These are phyloP conservation scores for Haliclona indistincta DNA, from an alignment of 37 sponge, comb jelly and placozoan species.

Conservation along the genomic window DNA sequence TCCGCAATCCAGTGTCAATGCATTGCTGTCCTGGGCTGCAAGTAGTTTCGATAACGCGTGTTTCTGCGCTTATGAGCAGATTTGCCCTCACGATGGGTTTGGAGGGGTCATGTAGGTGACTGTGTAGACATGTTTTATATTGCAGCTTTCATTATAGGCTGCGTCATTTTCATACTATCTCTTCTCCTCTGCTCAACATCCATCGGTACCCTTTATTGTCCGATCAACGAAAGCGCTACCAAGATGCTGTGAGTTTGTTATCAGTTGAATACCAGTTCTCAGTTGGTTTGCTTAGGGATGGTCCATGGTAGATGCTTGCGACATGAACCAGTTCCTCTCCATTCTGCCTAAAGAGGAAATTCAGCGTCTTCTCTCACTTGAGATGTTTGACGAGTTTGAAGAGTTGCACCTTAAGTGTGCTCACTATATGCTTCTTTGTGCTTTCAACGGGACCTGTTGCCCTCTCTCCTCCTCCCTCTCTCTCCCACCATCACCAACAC, in stretches of 20 bases:
- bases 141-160: conserved; percentile 30
- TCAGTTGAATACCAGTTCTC: neutral
- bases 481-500: neutral
- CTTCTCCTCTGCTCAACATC: conserved; percentile 60
- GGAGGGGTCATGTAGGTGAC: conserved; percentile 77
- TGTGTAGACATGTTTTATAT: neutral
- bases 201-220: conserved; percentile 29
- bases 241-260: conserved; percentile 17
- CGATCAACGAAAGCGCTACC: conserved; percentile 48
- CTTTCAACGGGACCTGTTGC: conserved; percentile 1
- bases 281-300: conserved; percentile 53
- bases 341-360: conserved; percentile 33
- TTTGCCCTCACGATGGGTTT: conserved; percentile 77
- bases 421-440: conserved; percentile 72
- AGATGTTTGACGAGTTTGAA: conserved; percentile 90
- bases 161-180: conserved; percentile 35
- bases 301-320: conserved; percentile 28
- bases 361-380: conserved; percentile 38
- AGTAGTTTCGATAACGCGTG: conserved; percentile 42
- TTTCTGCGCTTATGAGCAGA: conserved; percentile 79
- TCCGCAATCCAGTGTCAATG: conserved; percentile 27
- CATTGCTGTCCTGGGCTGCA: conserved; percentile 50
- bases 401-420: conserved; percentile 85
- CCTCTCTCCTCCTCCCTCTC: neutral
- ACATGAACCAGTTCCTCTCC: conserved; percentile 76